Evolutionary conservation across 2,888 invertebrate genomes (phyloP).

Genomic region (Mythimna lalbum): DNA sequence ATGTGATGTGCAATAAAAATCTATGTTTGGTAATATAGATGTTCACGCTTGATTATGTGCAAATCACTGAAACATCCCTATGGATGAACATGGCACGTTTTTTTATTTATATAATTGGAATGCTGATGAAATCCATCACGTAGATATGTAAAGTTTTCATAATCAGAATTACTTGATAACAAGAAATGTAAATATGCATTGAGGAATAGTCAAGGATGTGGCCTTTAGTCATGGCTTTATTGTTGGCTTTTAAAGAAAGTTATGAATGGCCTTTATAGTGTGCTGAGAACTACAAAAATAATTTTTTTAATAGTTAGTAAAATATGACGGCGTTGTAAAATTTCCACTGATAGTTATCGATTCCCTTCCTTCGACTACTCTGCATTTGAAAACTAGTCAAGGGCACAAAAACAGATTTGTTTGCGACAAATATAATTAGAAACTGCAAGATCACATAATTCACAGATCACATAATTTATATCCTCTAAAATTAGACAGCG

Average conservation of each 20-base stretch:
- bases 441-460: not conserved
- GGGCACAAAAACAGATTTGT: not conserved
- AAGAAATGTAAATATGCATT: constrained; percentile 33
- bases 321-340: not conserved
- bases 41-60: constrained; percentile 15
- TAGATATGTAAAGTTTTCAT: constrained; percentile 35
- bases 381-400: not conserved
- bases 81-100: not conserved
- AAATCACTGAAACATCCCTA: constrained; percentile 15
- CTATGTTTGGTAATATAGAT: constrained; percentile 12
- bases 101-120: constrained; percentile 7
- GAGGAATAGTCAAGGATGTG: constrained; percentile 44
- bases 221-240: constrained; percentile 37
- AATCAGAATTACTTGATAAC: constrained; percentile 48
- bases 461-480: not conserved
- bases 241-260: constrained; percentile 28
- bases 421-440: not conserved
- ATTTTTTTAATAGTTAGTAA: not conserved
- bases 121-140: constrained; percentile 18
- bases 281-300: not conserved
- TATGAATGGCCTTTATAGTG: not conserved
- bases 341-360: not conserved
- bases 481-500: not conserved
- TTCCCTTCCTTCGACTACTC: not conserved
- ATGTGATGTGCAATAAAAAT: constrained; percentile 21